Conservation (phyloP, 1,140 invertebrate genomes). For the Glossosoma conforme region DNA sequence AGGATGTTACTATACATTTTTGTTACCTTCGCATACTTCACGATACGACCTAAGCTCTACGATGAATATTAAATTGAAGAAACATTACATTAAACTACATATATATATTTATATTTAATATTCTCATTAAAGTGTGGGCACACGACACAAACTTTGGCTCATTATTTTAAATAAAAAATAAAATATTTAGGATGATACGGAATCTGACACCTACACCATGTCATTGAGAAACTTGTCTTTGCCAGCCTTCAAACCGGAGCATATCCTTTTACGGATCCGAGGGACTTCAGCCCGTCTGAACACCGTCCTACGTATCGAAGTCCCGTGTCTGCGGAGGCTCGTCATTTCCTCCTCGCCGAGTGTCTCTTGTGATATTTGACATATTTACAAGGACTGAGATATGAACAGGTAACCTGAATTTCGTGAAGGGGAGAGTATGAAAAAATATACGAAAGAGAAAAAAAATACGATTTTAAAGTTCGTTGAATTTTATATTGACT, state of each 20-base stretch:
- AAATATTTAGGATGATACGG: slow-evolving; percentile 26
- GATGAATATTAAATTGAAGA: neutral
- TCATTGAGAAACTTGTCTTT: slow-evolving; percentile 20
- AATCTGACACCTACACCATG: slow-evolving; percentile 31
- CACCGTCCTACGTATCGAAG: neutral
- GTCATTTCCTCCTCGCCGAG: no score
- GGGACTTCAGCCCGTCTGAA: neutral
- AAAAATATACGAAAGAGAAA: no score
- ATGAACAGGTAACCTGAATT: neutral
- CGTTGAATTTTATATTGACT: no score
- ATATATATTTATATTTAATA: neutral
- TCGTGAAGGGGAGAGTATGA: no score
- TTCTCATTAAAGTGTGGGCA: slow-evolving; percentile 8
- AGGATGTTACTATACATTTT: no score
- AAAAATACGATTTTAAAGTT: no score
- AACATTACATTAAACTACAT: neutral
- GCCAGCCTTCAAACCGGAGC: slow-evolving; percentile 2
- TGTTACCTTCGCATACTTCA: no score
- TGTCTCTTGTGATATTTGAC: neutral
- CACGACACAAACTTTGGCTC: slow-evolving; percentile 16
- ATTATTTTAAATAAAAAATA: slow-evolving; percentile 23
- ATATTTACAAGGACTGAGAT: neutral
- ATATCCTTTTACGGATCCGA: neutral
- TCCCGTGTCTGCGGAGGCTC: no score
- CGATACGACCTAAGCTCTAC: no score